Percentiles rank a stretch among this genome's conserved stretches.
Conservation (phyloP, 2,797 vertebrate genomes). For the Pseudochromis fuscus region DNA sequence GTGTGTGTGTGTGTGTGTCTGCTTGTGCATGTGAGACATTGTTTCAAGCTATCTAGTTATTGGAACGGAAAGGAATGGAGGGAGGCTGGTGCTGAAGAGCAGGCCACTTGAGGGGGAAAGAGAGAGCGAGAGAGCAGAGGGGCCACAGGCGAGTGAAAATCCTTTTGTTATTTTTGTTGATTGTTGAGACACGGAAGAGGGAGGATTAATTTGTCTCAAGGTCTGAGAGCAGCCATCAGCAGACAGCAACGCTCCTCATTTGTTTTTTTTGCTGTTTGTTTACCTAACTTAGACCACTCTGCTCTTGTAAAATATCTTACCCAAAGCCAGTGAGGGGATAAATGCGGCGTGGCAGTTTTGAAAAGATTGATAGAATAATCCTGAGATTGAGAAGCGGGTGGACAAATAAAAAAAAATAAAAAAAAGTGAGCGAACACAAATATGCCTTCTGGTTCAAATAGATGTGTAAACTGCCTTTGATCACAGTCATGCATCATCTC, state of each 20-base stretch:
- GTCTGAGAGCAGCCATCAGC: constrained; percentile 62
- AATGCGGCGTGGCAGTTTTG: constrained; percentile 36
- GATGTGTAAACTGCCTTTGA: constrained; percentile 57
- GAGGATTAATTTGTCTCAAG: constrained; percentile 72
- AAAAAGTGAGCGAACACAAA: constrained; percentile 26
- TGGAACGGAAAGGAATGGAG: constrained; percentile 76
- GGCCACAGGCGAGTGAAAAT: constrained; percentile 61
- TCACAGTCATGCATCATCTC: constrained; percentile 53
- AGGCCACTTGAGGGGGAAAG: constrained; percentile 66
- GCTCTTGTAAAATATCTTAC: constrained; percentile 23
- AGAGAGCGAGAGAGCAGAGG: constrained; percentile 40
- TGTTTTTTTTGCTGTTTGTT: constrained; percentile 44
- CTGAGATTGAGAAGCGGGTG: constrained; percentile 20
- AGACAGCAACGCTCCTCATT: constrained; percentile 35
- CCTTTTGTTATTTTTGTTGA: constrained; percentile 77
- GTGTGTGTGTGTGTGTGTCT: constrained; percentile 13
- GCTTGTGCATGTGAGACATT: constrained; percentile 56
- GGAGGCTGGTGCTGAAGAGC: constrained; percentile 72
- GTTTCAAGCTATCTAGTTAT: constrained; percentile 78
- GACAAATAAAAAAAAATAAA: constrained; percentile 43
- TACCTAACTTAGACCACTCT: constrained; percentile 48
- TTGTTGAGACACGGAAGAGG: constrained; percentile 68
- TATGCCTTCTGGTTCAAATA: constrained; percentile 46
- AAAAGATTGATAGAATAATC: constrained; percentile 54
- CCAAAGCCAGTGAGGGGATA: constrained; percentile 26